These are phyloP conservation scores for Slavum lentiscoides DNA, from an alignment of 2,888 invertebrate species.

Conservation along the genomic window DNA sequence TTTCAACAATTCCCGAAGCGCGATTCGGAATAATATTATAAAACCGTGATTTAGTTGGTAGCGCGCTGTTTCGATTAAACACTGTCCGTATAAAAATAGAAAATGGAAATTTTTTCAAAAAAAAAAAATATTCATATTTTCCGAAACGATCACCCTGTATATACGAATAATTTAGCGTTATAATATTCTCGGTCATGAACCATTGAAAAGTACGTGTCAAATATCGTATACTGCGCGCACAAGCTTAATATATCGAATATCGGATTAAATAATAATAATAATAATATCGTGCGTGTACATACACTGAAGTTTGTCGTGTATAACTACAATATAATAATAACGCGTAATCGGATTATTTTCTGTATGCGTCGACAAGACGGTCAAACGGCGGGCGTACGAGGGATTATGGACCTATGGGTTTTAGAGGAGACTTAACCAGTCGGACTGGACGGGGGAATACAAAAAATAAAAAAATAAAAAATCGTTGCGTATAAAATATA, in stretches of 20 bases:
- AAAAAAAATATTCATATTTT: no score
- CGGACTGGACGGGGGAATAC: not conserved
- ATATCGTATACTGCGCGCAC: conserved; percentile 27
- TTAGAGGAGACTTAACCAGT: not conserved
- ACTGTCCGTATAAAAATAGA: no score
- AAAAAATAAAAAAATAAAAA: not conserved
- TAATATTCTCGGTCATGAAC: conserved; percentile 8
- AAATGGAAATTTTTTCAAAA: no score
- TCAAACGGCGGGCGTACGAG: not conserved
- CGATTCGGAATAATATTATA: no score
- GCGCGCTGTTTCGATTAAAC: no score
- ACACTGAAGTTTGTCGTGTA: conserved; percentile 35
- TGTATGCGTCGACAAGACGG: conserved; percentile 41
- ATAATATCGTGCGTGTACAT: no score
- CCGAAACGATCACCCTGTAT: no score
- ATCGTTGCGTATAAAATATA: not conserved
- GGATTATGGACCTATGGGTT: conserved; percentile 31
- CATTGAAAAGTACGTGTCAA: conserved; percentile 41
- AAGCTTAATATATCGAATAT: conserved; percentile 33
- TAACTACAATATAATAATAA: conserved; percentile 47
- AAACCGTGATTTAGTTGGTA: no score
- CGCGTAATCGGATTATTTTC: conserved; percentile 42
- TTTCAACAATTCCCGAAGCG: no score
- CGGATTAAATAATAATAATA: conserved; percentile 51
- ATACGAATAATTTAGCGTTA: not conserved